Evolutionary conservation across 2,113 vertebrate genomes (phyloP).

Genomic region (Cygnus atratus): DNA sequence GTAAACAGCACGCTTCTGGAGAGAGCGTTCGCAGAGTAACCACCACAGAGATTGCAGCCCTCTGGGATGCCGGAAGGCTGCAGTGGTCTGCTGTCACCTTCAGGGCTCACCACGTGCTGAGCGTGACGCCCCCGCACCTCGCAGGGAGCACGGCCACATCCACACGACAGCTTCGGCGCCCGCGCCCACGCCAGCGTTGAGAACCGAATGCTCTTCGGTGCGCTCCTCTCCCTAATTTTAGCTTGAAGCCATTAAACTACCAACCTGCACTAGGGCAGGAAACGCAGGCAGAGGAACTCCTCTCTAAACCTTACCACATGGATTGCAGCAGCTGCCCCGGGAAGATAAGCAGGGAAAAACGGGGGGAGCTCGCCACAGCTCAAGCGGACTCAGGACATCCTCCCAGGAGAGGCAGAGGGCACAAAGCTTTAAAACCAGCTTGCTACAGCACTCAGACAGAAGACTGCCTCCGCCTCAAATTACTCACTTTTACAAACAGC

Average conservation of each 20-base stretch:
- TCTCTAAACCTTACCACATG: not conserved
- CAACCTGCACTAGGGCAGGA: not conserved
- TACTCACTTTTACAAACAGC: not conserved
- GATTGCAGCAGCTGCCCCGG: not conserved
- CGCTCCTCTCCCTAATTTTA: not conserved
- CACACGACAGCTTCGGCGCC: not conserved
- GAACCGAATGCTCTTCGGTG: not conserved
- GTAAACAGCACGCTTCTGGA: not conserved
- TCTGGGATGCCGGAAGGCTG: not conserved
- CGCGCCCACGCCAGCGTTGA: not conserved
- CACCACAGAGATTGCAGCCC: not conserved
- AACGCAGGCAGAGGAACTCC: not conserved
- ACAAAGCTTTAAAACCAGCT: not conserved
- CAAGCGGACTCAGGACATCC: fast-evolving
- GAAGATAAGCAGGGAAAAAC: not conserved
- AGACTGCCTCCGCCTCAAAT: not conserved
- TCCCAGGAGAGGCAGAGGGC: not conserved
- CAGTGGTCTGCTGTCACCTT: not conserved
- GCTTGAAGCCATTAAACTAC: not conserved
- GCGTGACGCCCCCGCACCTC: not conserved
- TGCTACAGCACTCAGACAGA: not conserved
- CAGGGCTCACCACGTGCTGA: not conserved
- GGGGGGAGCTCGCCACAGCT: not conserved
- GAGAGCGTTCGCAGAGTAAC: not conserved
- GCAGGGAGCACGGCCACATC: not conserved